Base-by-base conservation (phyloP, 2,797 vertebrate genomes). In the Cirrhinus mrigala region DNA sequence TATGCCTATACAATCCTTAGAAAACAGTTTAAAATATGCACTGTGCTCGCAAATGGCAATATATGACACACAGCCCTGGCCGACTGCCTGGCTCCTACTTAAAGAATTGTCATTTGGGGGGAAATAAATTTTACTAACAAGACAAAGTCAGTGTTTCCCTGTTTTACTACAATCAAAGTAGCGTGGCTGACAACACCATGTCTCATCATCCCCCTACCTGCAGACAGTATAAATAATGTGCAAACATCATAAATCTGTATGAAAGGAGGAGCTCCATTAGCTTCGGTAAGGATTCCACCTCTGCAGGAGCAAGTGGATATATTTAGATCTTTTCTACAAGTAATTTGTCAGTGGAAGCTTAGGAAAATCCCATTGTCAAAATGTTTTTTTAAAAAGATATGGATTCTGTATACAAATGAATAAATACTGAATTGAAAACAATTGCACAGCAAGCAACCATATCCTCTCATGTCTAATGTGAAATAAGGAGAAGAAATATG, bases 61-160 rank as follows among this genome's bases (percentile, higher is more conserved):
- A 93, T 94, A 95, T 95, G 95, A 96, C 94, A 96, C 88, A 86
- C 85, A 89, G 90, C 94, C 86, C 93, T 96, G 95, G 95, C 96
- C 95, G 91, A 88, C 91, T 95, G 96, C 96, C 96, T 96, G 91
- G 92, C 91, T 96, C 94, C 92, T 95, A 93, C 95, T 95, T 95
- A 96, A 97, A 96, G 92, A 93, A 96, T 94, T 97, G 95, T 96
- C 96, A 96, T 94, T 93, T 91, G 93, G 94, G 93, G 94, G 95
- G 95, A 97, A 96, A 96, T 96, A 97, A 95, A 95, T 95, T 96
- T 96, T 92, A 96, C 92, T 95, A 95, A 95, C 93, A 92, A 95
- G 94, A 94, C 94, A 95, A 95, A 96, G 95, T 97, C 94, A 97
- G 94, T 94, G 94, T 96, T 97, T 96, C 96, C 92, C 93, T 95